Percentiles rank a stretch among this genome's conserved stretches.
Evolutionary conservation across 1,140 invertebrate genomes (phyloP).

Genomic region (Formica selysi): DNA sequence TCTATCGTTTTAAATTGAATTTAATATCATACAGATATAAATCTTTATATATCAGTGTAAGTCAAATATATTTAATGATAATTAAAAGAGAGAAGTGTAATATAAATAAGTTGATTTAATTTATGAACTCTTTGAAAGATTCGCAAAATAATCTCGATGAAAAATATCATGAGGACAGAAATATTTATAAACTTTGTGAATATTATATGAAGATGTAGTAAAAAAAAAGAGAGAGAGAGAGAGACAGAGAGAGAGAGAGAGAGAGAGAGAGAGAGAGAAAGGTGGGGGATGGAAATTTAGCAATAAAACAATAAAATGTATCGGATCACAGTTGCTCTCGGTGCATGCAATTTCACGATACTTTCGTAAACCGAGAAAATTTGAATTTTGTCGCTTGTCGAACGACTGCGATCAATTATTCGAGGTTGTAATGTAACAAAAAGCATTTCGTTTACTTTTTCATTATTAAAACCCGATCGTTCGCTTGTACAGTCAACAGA

Average conservation of each 20-base stretch:
- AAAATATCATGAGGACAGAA: background rate
- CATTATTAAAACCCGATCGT: slow-evolving; percentile 59
- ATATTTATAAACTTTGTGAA: slow-evolving; percentile 1
- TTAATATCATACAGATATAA: background rate
- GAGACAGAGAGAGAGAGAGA: too few species aligned
- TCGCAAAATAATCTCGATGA: background rate
- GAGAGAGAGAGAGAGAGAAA: too few species aligned
- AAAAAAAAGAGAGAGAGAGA: too few species aligned
- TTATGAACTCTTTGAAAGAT: background rate
- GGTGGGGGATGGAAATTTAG: background rate
- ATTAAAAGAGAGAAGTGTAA: slow-evolving; percentile 14
- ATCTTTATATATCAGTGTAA: background rate
- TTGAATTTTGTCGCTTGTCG: background rate
- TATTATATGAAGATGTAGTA: too few species aligned
- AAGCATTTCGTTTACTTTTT: slow-evolving; percentile 51
- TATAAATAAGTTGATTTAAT: slow-evolving; percentile 34
- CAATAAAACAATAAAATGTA: background rate
- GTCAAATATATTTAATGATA: background rate
- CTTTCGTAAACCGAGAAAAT: background rate
- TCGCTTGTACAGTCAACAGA: slow-evolving; percentile 57
- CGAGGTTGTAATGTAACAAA: slow-evolving; percentile 35
- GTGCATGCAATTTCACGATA: background rate
- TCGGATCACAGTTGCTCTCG: too few species aligned
- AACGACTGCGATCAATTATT: background rate
- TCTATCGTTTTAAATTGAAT: background rate